Evolutionary conservation across 2,797 vertebrate species (phyloP), one percentile per base, ranked within the genome.

Genomic region (Syncerus caffer): DNA sequence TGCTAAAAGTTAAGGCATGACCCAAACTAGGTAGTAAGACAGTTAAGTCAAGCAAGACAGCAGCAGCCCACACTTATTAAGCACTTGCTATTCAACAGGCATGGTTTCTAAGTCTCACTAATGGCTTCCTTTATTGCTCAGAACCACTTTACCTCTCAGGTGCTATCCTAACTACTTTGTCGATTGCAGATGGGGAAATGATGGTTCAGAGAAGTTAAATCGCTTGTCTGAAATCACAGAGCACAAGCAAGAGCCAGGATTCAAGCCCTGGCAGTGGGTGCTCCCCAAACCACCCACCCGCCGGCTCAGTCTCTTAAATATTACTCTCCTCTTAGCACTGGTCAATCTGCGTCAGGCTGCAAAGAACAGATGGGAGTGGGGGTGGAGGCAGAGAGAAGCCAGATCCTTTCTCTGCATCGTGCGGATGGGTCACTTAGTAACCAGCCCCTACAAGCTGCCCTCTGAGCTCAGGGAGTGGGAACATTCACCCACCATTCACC

Each of bases 161-260:
- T n/a, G 14, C 7, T 4, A 13, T 19, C 27, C 19, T 78, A 8
- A 29, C 12, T 3, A 19, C 42, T 31, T 1, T 8, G 31, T 0
- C 3, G 45, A 83, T 1, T 23, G 27, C 71, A 55, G 25, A n/a
- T 21, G 64, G 31, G 21, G n/a, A 21, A 27, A 47, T 0, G 2
- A 42, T 67, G 57, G 42, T 7, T 27, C 83, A 80, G 93, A 62
- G 55, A 57, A 16, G 13, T 7, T 38, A 29, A 25, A 50, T 50
- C 62, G 47, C 67, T 57, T 1, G 10, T 71, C 60, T 38, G 82
- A 93, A 80, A 31, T 42, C 55, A 47, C 85, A 55, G 31, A 78
- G 42, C 0, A 1, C 7, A 25, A 58, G 60, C 12, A 21, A 80
- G 80, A 58, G 62, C 23, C 71, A 76, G 51, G 79, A 71, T 53